Evolutionary conservation across 2,113 vertebrate genomes (phyloP), one percentile per base, ranked within the genome.

Genomic region (Synodontis membranacea): DNA sequence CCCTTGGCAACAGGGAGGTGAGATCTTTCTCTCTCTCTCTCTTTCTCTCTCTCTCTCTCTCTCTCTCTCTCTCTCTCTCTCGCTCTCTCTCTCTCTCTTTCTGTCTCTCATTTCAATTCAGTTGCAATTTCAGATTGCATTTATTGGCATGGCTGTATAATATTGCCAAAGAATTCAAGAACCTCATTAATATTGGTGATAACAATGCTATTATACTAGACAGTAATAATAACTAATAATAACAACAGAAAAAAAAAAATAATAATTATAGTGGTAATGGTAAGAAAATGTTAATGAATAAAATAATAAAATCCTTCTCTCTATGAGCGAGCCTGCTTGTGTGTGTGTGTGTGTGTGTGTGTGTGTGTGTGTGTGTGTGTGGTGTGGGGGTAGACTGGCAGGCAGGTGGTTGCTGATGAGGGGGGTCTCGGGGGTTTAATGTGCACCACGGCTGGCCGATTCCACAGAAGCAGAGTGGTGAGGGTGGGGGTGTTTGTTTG

Each of bases 391-490:
- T 70, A 80, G 75, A 79, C 64, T 31, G 64, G 64, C 83, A 83
- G 88, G 84, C 88, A 87, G 86, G 88, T 87, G 88, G 79, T 87
- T 85, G 56, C 34, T 64, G 83, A 76, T 37, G 66, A 76, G 64
- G 37, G 72, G 78, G 88, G 78, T 84, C 68, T 75, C 56, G 2
- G 28, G 58, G 68, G 87, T 83, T 84, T 80, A 8, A 23, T 37
- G 39, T 39, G 25, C 81, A 79, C 72, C 79, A 80, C 11, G 72
- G 62, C 42, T 87, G 83, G 79, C 39, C 42, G 28, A 17, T 31
- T 72, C 28, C 17, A 82, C 86, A 31, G 42, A 44, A 60, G 66
- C 23, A 5, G 42, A 34, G 42, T 42, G 23, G 42, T 2, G 76
- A 52, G 76, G 76, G 48, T 37, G 76, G 44, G 79, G 86, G 68